These are phyloP conservation scores for Allacma fusca DNA, from an alignment of 2,888 invertebrate species.

Conservation along the genomic window DNA sequence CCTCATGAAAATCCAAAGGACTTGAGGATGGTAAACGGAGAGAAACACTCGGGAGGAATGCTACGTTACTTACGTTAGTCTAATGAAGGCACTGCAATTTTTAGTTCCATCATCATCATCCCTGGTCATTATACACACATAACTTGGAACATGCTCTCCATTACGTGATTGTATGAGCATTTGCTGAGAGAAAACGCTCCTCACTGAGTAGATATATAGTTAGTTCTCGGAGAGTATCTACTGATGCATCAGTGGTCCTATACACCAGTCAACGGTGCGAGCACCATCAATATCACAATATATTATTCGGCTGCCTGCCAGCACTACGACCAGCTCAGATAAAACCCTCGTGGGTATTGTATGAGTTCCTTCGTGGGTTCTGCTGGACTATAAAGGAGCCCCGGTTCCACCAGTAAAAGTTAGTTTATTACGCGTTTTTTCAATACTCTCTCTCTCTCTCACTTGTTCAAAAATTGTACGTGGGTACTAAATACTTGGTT, in stretches of 20 bases:
- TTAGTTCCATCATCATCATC: conserved; percentile 32
- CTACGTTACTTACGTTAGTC: neutral
- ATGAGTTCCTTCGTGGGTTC: conserved; percentile 10
- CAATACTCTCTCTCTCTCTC: conserved; percentile 11
- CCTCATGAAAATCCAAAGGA: neutral
- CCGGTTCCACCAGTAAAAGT: conserved; percentile 11
- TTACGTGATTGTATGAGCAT: conserved; percentile 23
- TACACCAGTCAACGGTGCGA: neutral
- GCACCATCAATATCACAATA: conserved; percentile 17
- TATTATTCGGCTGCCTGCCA: neutral
- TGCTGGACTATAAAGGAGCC: conserved; percentile 5
- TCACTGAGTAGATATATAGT: neutral
- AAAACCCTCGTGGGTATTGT: neutral
- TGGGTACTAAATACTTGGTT: conserved; percentile 26
- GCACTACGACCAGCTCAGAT: neutral
- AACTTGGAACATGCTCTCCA: conserved; percentile 14
- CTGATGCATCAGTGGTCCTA: too few relatives aligned
- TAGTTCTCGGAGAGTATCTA: too few relatives aligned
- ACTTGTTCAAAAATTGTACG: conserved; percentile 24
- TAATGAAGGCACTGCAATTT: conserved; percentile 29
- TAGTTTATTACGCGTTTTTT: conserved; percentile 28
- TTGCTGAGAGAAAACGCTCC: neutral
- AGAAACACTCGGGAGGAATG: conserved; percentile 7
- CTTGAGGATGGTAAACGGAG: neutral
- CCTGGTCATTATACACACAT: conserved; percentile 24